Evolutionary conservation across 2,888 invertebrate genomes (phyloP), one percentile per base, ranked within the genome.

Genomic region (Actias luna): DNA sequence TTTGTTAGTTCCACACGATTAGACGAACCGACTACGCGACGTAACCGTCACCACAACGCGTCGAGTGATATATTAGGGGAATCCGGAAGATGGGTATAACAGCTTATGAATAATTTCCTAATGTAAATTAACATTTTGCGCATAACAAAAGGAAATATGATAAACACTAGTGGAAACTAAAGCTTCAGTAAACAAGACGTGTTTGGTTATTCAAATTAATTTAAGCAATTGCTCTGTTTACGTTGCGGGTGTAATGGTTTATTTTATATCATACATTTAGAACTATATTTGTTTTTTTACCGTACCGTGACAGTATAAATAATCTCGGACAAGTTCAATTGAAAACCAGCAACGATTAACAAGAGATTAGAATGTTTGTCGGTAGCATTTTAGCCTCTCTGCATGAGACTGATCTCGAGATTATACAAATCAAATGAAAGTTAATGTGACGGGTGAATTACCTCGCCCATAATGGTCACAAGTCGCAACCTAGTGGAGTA

Each of bases 11-110:
- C 64, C 64, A 63, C 64, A 61, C 65, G 66, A 73, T 73, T 73
- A 71, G 67, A 70, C 65, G 65, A 27, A 60, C 42, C 62, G 65
- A 64, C 66, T 63, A 62, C 63, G 35, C 57, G 63, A 58, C 63
- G 63, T 67, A 35, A 68, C 67, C 69, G 72, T 71, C 69, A 69
- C 65, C 62, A 22, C 63, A 61, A 63, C 63, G 63, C 50, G 60
- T 64, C 39, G 60, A 60, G 62, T 69, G 69, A 70, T 70, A 61
- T 67, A 67, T 62, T 66, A 61, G 5, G 18, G 52, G 61, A 59
- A 59, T 55, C 59, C 29, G 52, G 59, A 63, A 59, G 39, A 59
- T 39, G 63, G 39, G 59, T 55, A 55, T 63, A 63, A 62, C 58
- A 46, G 52, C 55, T 35, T 52, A 55, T 63, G 63, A 63, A 59